Percentiles rank a stretch among this genome's conserved stretches.
phyloP scores from a whole-genome alignment of 2,888 invertebrate genomes.

The Oxycera nigricornis region DNA sequence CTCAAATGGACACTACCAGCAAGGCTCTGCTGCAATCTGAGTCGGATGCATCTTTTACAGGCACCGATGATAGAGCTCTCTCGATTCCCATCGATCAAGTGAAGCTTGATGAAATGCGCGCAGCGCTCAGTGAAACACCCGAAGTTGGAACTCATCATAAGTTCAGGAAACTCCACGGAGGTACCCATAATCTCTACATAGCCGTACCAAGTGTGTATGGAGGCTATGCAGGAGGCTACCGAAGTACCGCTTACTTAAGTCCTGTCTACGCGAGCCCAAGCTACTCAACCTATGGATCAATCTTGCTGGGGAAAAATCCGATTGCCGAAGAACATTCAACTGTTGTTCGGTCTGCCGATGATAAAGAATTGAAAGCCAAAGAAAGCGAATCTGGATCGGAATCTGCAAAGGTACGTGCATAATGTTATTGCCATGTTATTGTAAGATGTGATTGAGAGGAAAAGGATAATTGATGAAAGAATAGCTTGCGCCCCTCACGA shows the following conservation, averaged over 20 bases:
- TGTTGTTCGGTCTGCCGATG: background rate
- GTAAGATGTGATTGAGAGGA: no score
- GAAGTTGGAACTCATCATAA: background rate
- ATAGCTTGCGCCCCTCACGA: no score
- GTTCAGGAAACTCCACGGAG: background rate
- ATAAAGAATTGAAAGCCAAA: background rate
- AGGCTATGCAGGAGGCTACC: constrained; percentile 33
- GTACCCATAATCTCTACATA: background rate
- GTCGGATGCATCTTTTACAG: background rate
- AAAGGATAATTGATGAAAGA: no score
- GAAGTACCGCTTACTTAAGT: background rate
- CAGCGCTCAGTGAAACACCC: background rate
- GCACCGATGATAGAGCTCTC: background rate
- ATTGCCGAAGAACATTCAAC: background rate
- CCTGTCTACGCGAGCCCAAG: background rate
- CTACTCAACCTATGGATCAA: background rate
- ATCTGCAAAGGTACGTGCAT: background rate
- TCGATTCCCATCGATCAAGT: background rate
- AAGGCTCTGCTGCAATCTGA: background rate
- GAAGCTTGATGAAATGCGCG: constrained; percentile 28
- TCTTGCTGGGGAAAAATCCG: background rate
- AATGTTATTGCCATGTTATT: no score
- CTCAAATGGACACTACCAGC: background rate
- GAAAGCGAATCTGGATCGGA: background rate
- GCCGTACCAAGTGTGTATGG: constrained; percentile 15